These are phyloP conservation scores for Rosalia funebris DNA, from an alignment of 2,888 invertebrate genomes.

Conservation along the genomic window DNA sequence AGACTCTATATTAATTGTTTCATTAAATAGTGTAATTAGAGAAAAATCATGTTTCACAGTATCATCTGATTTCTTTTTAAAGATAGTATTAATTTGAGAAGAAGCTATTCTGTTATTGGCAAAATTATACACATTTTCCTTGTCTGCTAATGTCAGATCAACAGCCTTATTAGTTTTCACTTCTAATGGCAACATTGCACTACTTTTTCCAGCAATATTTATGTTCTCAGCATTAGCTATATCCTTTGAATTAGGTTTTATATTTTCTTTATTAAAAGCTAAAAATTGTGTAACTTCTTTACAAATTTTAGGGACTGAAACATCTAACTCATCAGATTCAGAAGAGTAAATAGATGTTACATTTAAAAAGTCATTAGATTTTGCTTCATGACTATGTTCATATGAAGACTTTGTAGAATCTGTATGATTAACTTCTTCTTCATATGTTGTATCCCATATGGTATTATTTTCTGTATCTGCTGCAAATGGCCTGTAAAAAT, in stretches of 20 bases:
- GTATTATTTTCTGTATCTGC: conserved; percentile 54
- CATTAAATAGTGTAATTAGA: conserved; percentile 1
- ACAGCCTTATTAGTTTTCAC: no score
- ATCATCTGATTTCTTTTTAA: background rate
- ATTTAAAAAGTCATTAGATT: conserved; percentile 16
- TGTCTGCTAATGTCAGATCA: no score
- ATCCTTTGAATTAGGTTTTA: background rate
- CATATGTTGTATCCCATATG: conserved; percentile 56
- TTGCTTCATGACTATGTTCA: conserved; percentile 23
- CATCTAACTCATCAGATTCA: background rate
- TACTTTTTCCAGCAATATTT: no score
- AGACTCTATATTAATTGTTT: background rate
- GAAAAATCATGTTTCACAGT: background rate
- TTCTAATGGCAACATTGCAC: no score
- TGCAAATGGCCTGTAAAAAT: conserved; percentile 51
- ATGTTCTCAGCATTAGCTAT: background rate
- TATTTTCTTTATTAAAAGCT: background rate
- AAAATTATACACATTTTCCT: background rate
- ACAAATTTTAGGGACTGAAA: background rate
- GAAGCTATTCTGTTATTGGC: background rate
- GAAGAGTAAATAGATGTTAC: conserved; percentile 6
- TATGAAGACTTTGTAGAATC: conserved; percentile 41
- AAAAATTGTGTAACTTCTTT: background rate
- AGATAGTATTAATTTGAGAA: background rate
- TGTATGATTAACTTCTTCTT: conserved; percentile 50